Evolutionary conservation across 2,888 invertebrate species (phyloP), one percentile per base, ranked within the genome.

Genomic region (Chaitophorus viminalis): DNA sequence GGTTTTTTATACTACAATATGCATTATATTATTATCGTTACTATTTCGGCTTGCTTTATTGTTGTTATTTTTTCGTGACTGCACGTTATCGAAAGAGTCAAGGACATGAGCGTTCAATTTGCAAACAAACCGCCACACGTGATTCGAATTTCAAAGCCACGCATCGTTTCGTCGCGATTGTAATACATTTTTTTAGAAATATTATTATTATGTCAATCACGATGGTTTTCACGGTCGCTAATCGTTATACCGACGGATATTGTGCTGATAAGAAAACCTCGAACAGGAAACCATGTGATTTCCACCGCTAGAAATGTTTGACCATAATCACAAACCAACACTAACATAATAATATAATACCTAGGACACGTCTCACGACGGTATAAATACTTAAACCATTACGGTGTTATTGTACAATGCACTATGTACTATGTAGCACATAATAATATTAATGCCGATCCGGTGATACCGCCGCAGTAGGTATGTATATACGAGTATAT

Each of bases 191-290:
- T 14, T 46, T 70, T 70, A 52, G 82, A 52, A 74, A 82, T 70
- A 46, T 39, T 54, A 74, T 82, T 72, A 72, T 82, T 52, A 82
- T 72, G 82, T 74, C 82, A 82, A 74, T 82, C 82, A 54, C 54
- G 54, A 52, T 18, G 29, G 36, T 18, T 82, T 72, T 74, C 72
- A 82, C 72, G 82, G 72, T 54, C 74, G 31, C 52, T 70, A 18
- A n/a, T 21, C 72, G 33, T 33, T 46, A n/a, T n/a, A 54, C 29
- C 17, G 17, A 52, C 76, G 78, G 72, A 72, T 70, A 70, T 70
- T 31, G 82, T 29, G 39, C 21, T 82, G 70, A 82, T 82, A 82
- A 82, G 46, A 82, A 46, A 46, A 31, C 70, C 46, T 68, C 68
- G 81, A 31, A 18, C 46, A 70, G 81, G 70, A 82, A 82, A 82